Evolutionary conservation across 2,888 invertebrate species (phyloP).

Genomic region (Dinocampus coccinellae): DNA sequence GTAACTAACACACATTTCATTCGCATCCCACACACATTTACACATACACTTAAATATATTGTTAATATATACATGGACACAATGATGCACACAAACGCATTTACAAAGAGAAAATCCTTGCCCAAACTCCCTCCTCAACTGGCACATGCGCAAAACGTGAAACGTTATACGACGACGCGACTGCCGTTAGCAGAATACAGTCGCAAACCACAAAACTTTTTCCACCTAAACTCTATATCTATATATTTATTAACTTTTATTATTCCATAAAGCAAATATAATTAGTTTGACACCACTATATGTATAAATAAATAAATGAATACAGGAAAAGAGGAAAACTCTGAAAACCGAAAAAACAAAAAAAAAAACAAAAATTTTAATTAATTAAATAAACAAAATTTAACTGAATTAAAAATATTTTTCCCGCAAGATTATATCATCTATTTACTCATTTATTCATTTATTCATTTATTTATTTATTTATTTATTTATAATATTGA

Average conservation of each 20-base stretch:
- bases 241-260: not conserved
- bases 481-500: no score
- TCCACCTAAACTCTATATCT: not conserved
- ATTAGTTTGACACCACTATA: not conserved
- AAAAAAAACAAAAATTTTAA: not conserved
- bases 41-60: constrained; percentile 16
- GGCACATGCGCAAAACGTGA: not conserved
- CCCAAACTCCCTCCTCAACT: not conserved
- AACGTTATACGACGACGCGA: not conserved
- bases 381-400: no score
- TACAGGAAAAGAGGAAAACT: not conserved
- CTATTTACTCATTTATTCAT: no score
- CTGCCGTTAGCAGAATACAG: not conserved
- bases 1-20: constrained; percentile 41
- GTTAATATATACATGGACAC: not conserved
- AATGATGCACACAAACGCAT: not conserved
- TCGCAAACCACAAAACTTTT: not conserved
- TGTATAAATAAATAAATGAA: not conserved
- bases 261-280: not conserved
- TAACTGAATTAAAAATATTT: no score
- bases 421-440: no score
- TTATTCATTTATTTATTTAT: no score
- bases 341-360: not conserved
- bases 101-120: not conserved
- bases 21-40: constrained; percentile 29